Base-by-base conservation (phyloP, 2,888 invertebrate species). In the Acrobasis repandana region DNA sequence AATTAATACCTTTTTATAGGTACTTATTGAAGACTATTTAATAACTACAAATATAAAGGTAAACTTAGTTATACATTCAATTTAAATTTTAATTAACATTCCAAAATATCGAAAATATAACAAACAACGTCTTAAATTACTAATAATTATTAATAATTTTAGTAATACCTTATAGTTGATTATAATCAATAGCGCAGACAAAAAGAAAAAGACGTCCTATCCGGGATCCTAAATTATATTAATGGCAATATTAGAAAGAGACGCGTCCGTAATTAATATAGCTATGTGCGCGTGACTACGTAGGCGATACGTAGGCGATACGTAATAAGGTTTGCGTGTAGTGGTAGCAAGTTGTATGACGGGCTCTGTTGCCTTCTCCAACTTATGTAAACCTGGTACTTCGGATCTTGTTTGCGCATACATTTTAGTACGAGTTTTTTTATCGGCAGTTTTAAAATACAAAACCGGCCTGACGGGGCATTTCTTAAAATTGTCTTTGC, bases 361-460 rank as follows among this genome's bases (percentile, higher is more conserved):
- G 77, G 78, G 64, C 60, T 58, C 50, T 74, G 67, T 74, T 64
- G 75, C 75, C 85, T 84, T 76, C 79, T 70, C 67, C 71, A 67
- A 68, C 69, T 81, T 83, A 86, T 92, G 86, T 70, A 69, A 74
- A 70, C 91, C 89, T 90, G 86, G 90, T 92, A 88, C 82, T 75
- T 82, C 71, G 78, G 76, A 83, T 85, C 88, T 89, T 81, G 86
- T 87, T 88, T 85, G 87, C 86, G 86, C 90, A 87, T 90, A 88
- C 86, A 88, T 89, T 90, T 91, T 83, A 85, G 80, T 89, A 81
- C 85, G 64, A 83, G 83, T 85, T 89, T 86, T 88, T 80, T 88
- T 80, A 73, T 64, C 66, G 67, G 72, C 77, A 71, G 79, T 84
- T 87, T 82, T 83, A 87, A 88, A 88, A 88, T 85, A 88, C 80